Evolutionary conservation across 2,888 invertebrate genomes (phyloP), one percentile per base, ranked within the genome.

Genomic region (Eustalomyia histrio): DNA sequence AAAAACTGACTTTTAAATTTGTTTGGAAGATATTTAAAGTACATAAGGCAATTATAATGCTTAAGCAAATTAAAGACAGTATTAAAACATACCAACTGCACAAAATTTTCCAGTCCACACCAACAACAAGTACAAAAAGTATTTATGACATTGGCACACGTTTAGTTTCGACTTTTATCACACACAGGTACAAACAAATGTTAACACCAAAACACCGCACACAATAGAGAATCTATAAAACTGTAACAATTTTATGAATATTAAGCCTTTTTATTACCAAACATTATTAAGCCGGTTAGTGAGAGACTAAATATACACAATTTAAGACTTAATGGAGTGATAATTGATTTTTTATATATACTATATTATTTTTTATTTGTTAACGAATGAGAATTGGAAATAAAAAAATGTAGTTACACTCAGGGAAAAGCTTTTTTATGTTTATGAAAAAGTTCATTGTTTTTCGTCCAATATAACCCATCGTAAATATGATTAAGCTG

Each of bases 271-370:
- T 69, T 69, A 65, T 71, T 65, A 68, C 58, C 61, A 58, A 69
- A 61, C 67, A 72, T 55, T 7, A 29, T 78, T 55, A 78, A 72
- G 61, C 50, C 61, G 24, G 67, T 78, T 73, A 67, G 65, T 78
- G 61, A 72, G 78, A 67, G 78, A 67, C 67, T 67, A 47, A 73
- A 60, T 72, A 72, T 78, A 78, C 72, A 39, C 39, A 47, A 47
- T n/a, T 47, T 47, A 39, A 29, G 78, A 72, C 35, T 79, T 79
- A 73, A 79, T 79, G 78, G 78, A 72, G 67, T 79, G 78, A 73
- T 79, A 79, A 79, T 79, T 79, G 78, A 79, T 73, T 79, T 61
- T 47, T n/a, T 6, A 47, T 47, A 43, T 10, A n/a, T n/a, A n/a
- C 1, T 35, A 35, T 35, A 10, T 58, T 55, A 53, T 16, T 65